phyloP scores from a whole-genome alignment of 2,888 invertebrate species.

The Laothoe populi region DNA sequence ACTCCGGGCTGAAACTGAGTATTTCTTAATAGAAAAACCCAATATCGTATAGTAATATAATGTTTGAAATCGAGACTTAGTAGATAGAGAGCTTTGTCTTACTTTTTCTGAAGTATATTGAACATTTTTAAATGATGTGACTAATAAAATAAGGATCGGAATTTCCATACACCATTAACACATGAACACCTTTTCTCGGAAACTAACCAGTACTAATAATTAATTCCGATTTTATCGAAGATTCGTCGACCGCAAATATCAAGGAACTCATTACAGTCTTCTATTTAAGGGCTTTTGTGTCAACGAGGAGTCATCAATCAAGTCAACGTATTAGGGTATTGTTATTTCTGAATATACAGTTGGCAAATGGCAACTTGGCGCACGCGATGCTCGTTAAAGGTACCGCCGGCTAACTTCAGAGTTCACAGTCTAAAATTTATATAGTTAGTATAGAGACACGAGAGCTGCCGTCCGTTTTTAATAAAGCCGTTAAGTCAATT shows the following conservation, averaged over 20 bases:
- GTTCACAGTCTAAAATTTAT: not conserved
- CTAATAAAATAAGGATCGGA: too few species aligned
- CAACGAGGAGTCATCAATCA: slow-evolving; percentile 9
- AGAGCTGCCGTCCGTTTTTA: too few species aligned
- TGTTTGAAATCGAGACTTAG: too few species aligned
- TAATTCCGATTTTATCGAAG: not conserved
- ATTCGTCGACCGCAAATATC: not conserved
- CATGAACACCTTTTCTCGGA: not conserved
- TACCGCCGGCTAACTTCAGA: not conserved
- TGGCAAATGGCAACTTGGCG: not conserved
- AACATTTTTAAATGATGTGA: too few species aligned
- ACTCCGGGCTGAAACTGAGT: too few species aligned
- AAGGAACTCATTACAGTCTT: not conserved
- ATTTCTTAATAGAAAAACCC: too few species aligned
- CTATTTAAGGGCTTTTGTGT: slow-evolving; percentile 11
- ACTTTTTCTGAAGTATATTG: too few species aligned
- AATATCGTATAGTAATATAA: too few species aligned
- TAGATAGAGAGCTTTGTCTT: too few species aligned
- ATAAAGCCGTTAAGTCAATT: too few species aligned
- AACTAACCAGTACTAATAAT: not conserved
- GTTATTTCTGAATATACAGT: slow-evolving; percentile 12
- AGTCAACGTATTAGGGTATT: not conserved
- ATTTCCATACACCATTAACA: not conserved
- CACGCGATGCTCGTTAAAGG: slow-evolving; percentile 7
- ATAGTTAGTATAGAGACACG: too few species aligned